A percentile compares a stretch with the other conserved stretches of the same genome.
These are phyloP conservation scores for Columba livia DNA, from an alignment of 2,113 vertebrate genomes.

Conservation along the genomic window DNA sequence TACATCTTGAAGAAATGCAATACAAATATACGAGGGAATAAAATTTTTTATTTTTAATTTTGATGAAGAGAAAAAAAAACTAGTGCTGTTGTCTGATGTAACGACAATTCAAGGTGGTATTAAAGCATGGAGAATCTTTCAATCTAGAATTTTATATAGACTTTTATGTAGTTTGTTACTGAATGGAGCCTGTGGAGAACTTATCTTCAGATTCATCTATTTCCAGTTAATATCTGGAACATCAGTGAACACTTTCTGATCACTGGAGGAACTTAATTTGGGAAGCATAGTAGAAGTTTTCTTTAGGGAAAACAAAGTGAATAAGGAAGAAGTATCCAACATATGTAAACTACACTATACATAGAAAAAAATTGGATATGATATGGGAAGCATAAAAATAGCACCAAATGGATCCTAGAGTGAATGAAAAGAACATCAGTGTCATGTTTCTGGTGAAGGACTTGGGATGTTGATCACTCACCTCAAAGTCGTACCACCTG, in stretches of 20 bases:
- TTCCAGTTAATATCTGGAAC: neutral
- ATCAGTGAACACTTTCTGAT: neutral
- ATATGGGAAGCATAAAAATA: neutral
- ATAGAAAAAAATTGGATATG: no score
- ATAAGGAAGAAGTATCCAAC: neutral
- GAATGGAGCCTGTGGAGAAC: neutral
- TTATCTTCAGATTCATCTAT: neutral
- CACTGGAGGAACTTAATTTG: neutral
- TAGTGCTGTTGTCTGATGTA: neutral
- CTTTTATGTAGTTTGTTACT: neutral
- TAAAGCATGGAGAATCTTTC: neutral
- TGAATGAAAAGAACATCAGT: neutral
- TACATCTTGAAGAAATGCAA: neutral
- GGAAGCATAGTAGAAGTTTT: neutral
- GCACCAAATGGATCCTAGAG: neutral
- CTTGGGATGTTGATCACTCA: neutral
- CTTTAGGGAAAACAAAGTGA: neutral
- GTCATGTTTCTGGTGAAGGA: neutral
- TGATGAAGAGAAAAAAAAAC: neutral
- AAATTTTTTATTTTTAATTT: neutral
- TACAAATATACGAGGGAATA: neutral
- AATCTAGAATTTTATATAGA: neutral
- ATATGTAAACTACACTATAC: neutral
- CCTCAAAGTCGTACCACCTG: neutral
- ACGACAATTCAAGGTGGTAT: neutral